Conservation (phyloP, 53 echinoderm and acorn worm species). For the Echinometra lucunter region DNA sequence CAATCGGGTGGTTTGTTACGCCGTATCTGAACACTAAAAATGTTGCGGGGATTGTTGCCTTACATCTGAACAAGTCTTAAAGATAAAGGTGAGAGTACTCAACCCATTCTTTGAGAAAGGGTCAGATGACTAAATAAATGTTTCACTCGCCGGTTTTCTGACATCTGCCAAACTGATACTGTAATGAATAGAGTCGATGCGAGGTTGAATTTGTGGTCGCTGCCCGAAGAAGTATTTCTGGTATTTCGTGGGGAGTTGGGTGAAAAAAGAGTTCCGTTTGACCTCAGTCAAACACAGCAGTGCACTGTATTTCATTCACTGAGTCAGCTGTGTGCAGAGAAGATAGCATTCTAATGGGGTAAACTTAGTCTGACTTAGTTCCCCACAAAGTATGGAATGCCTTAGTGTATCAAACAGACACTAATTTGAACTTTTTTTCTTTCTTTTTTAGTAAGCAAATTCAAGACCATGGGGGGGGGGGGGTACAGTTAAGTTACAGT, state of each 20-base stretch:
- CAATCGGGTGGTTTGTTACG: too few relatives aligned
- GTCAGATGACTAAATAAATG: neutral
- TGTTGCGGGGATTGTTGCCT: too few relatives aligned
- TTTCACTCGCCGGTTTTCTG: neutral
- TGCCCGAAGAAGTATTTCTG: neutral
- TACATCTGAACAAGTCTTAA: too few relatives aligned
- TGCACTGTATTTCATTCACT: neutral
- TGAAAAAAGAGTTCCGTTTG: conserved; percentile 1
- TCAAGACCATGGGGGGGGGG: too few relatives aligned
- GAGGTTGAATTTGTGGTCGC: neutral
- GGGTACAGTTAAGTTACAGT: too few relatives aligned
- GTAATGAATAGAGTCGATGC: neutral
- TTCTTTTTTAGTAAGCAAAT: too few relatives aligned
- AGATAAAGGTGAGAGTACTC: too few relatives aligned
- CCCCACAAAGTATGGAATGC: too few relatives aligned
- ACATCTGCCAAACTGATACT: neutral
- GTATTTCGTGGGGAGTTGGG: neutral
- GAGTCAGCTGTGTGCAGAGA: neutral
- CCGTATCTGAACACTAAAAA: too few relatives aligned
- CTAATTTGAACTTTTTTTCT: too few relatives aligned
- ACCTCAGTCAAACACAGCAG: conserved; percentile 1
- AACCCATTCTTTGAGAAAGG: neutral
- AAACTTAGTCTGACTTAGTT: neutral
- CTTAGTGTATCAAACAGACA: too few relatives aligned
- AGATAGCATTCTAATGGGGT: neutral